Evolutionary conservation across 2,888 invertebrate species (phyloP).

Genomic region (Orthosia gothica): DNA sequence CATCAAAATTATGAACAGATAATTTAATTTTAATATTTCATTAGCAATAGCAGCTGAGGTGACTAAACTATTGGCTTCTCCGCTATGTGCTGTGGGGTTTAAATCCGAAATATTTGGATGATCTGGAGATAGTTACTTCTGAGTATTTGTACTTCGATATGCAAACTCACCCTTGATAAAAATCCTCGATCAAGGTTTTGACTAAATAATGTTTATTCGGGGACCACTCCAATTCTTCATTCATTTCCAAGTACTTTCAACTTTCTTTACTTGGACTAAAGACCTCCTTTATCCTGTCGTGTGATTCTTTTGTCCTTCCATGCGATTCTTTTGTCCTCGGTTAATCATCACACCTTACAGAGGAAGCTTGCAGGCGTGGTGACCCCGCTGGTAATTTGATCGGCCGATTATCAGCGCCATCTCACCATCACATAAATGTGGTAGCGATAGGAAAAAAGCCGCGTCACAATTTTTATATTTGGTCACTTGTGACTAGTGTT

Average conservation of each 20-base stretch:
- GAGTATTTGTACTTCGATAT: not conserved
- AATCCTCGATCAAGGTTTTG: not conserved
- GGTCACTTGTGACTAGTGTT: too few species aligned
- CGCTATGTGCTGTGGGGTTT: accelerated
- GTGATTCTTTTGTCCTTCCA: not conserved
- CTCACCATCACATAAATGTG: slow-evolving; percentile 74
- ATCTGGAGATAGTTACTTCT: not conserved
- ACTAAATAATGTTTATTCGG: not conserved
- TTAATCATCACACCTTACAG: slow-evolving; percentile 65
- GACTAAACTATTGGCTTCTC: too few species aligned
- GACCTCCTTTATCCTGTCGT: not conserved
- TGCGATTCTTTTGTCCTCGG: slow-evolving; percentile 37
- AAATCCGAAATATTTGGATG: not conserved
- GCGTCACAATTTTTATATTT: not conserved
- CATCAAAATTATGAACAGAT: slow-evolving; percentile 1
- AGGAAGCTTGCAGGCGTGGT: slow-evolving; percentile 58
- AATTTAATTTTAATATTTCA: not conserved
- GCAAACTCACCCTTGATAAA: not conserved
- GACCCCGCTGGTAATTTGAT: slow-evolving; percentile 82
- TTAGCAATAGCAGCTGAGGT: not conserved
- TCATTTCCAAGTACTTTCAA: not conserved
- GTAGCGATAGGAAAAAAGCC: slow-evolving; percentile 67
- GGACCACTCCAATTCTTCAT: not conserved
- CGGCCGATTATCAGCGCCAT: slow-evolving; percentile 81
- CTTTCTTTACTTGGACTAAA: not conserved